Evolutionary conservation across 2,888 invertebrate species (phyloP).

Genomic region (Oscheius sp.): DNA sequence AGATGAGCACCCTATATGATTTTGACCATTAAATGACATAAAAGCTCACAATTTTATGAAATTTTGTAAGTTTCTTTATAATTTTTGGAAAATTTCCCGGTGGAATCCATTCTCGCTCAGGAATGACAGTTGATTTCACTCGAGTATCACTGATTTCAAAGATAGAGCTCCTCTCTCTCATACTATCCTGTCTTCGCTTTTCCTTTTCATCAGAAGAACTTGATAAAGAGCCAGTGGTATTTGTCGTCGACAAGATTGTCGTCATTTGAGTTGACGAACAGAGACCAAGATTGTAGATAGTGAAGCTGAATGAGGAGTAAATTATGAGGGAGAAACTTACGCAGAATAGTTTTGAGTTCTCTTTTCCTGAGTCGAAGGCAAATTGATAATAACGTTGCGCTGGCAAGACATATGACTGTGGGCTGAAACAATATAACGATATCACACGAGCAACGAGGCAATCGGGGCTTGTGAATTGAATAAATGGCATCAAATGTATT

Average conservation of each 20-base stretch:
- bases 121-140: background rate
- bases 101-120: background rate
- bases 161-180: background rate
- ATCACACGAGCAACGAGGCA: no score
- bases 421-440: no score
- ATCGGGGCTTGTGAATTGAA: no score
- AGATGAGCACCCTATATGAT: slow-evolving; percentile 5
- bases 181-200: background rate
- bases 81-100: background rate
- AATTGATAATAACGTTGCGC: no score
- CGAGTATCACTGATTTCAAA: background rate
- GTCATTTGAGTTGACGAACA: no score
- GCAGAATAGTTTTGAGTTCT: no score
- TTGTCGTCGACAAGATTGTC: no score
- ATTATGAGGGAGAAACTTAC: background rate
- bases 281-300: no score
- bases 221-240: no score
- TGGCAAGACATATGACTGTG: no score
- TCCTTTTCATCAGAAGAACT: background rate
- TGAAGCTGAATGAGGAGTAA: background rate
- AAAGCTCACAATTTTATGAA: background rate
- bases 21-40: background rate
- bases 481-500: no score
- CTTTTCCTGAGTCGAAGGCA: no score
- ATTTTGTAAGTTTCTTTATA: background rate